A percentile compares a stretch with the other conserved stretches of the same genome.
Evolutionary conservation across 2,888 invertebrate species (phyloP).

Genomic region (Euproctis similis): DNA sequence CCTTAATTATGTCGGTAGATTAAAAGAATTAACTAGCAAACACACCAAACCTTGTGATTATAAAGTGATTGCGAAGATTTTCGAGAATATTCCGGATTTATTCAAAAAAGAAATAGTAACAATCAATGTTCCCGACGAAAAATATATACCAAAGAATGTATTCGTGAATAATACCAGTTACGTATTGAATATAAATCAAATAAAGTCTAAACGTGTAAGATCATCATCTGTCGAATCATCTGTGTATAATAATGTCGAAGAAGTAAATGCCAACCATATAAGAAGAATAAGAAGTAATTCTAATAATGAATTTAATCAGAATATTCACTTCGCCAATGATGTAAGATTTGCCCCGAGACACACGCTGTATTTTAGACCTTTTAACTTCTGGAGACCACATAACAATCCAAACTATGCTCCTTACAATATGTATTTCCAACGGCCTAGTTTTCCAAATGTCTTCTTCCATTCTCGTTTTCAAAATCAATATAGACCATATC

Average conservation of each 20-base stretch:
- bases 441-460: slow-evolving; percentile 27
- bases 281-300: slow-evolving; percentile 32
- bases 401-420: slow-evolving; percentile 31
- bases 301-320: slow-evolving; percentile 13
- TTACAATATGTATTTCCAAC: slow-evolving; percentile 35
- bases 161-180: slow-evolving; percentile 43
- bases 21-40: slow-evolving; percentile 34
- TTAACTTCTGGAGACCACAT: slow-evolving; percentile 32
- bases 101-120: slow-evolving; percentile 32
- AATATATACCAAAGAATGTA: slow-evolving; percentile 45
- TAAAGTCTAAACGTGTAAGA: slow-evolving; percentile 25
- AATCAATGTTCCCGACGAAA: slow-evolving; percentile 40
- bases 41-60: slow-evolving; percentile 23
- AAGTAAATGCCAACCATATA: slow-evolving; percentile 38
- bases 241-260: slow-evolving; percentile 35
- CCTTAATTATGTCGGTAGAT: slow-evolving; percentile 18
- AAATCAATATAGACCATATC: slow-evolving; percentile 13
- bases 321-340: slow-evolving; percentile 10
- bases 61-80: slow-evolving; percentile 26
- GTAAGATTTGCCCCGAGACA: slow-evolving; percentile 17
- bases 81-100: slow-evolving; percentile 45
- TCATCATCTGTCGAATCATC: slow-evolving; percentile 22
- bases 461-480: slow-evolving; percentile 29
- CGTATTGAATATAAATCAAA: slow-evolving; percentile 36
- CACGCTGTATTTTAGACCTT: slow-evolving; percentile 23